Evolutionary conservation across 2,888 invertebrate genomes (phyloP).

Genomic region (Archips xylosteana): DNA sequence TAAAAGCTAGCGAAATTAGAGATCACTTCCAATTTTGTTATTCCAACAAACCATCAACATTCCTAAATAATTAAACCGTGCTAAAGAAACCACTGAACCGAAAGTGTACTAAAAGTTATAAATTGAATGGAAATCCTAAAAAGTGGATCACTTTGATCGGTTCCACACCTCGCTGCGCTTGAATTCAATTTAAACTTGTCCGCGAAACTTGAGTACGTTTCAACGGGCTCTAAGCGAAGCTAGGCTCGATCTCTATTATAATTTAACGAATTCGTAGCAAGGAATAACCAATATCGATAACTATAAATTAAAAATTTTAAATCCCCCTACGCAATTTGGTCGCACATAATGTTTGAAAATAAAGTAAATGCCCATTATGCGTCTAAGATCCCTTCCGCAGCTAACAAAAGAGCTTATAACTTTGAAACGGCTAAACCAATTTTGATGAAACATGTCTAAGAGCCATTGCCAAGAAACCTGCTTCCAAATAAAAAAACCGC

Average conservation of each 20-base stretch:
- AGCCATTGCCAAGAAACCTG: too few relatives aligned
- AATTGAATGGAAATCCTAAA: conserved; percentile 30
- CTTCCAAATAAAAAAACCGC: too few relatives aligned
- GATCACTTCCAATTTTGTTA: conserved; percentile 44
- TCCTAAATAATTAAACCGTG: conserved; percentile 5
- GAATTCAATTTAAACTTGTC: conserved; percentile 47
- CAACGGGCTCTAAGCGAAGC: conserved; percentile 7
- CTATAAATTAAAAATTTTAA: too few relatives aligned
- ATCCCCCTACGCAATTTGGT: too few relatives aligned
- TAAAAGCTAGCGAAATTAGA: background rate
- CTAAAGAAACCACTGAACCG: conserved; percentile 5
- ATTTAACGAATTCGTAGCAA: background rate
- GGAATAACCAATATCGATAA: too few relatives aligned
- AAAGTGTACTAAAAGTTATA: conserved; percentile 22
- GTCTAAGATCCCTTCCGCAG: too few relatives aligned
- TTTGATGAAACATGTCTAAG: too few relatives aligned
- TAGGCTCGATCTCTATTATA: conserved; percentile 8
- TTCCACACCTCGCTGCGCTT: conserved; percentile 29
- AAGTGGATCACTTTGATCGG: conserved; percentile 33
- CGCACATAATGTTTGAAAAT: too few relatives aligned
- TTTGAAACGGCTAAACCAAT: too few relatives aligned
- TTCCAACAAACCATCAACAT: conserved; percentile 18
- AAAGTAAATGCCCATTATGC: too few relatives aligned
- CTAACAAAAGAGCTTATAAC: too few relatives aligned
- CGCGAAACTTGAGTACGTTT: conserved; percentile 14